Conservation (phyloP, 2,113 vertebrate species). For the Delphinus delphis region DNA sequence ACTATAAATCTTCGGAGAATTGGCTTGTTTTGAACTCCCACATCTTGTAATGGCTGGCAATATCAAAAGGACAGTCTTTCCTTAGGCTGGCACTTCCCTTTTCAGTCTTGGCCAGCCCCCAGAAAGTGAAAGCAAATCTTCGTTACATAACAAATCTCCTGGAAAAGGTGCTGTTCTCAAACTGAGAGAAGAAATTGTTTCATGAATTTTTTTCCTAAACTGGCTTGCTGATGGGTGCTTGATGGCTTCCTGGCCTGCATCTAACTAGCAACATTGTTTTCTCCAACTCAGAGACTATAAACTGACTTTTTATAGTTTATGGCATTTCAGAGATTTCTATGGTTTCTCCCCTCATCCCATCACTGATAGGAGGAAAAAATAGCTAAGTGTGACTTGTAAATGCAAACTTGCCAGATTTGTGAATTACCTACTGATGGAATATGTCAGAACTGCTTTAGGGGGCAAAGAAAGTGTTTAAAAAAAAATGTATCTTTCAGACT, state of each 20-base stretch:
- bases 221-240: background rate
- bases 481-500: constrained; percentile 8
- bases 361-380: background rate
- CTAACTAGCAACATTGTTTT: background rate
- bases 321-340: constrained; percentile 56
- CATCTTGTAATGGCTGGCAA: constrained; percentile 58
- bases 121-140: constrained; percentile 35
- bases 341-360: constrained; percentile 19
- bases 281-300: constrained; percentile 20
- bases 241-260: background rate
- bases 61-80: constrained; percentile 67
- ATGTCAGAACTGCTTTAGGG: constrained; percentile 10
- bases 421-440: constrained; percentile 39
- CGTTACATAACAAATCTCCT: background rate
- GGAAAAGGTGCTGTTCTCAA: constrained; percentile 59
- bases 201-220: background rate
- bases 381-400: constrained; percentile 9
- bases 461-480: constrained; percentile 45
- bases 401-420: constrained; percentile 30
- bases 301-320: constrained; percentile 51
- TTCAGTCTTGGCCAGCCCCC: constrained; percentile 33
- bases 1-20: constrained; percentile 59
- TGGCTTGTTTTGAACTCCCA: constrained; percentile 12
- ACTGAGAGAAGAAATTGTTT: constrained; percentile 40
- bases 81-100: constrained; percentile 21